Evolutionary conservation across 2,797 vertebrate species (phyloP).

Genomic region (Betta splendens): DNA sequence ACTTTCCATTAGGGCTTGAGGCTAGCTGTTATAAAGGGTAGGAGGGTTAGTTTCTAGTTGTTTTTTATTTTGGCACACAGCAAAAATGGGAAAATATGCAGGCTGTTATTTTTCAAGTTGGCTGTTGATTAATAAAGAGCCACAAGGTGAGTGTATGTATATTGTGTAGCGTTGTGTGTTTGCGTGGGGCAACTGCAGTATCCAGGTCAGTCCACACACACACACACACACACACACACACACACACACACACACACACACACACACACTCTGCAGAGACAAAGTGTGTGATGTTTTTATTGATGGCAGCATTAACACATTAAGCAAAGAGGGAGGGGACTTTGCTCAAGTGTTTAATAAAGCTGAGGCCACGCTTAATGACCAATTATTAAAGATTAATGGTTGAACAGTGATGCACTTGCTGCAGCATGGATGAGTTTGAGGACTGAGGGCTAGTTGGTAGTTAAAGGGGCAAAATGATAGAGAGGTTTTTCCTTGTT

Average conservation of each 20-base stretch:
- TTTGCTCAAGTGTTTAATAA: slow-evolving; percentile 23
- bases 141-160: slow-evolving; percentile 27
- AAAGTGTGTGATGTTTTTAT: slow-evolving; percentile 5
- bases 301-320: slow-evolving; percentile 29
- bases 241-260: slow-evolving; percentile 13
- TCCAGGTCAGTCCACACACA: not conserved
- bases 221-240: not conserved
- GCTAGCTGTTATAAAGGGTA: slow-evolving; percentile 49
- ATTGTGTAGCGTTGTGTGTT: not conserved
- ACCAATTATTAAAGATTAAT: slow-evolving; percentile 57
- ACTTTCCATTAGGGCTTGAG: slow-evolving; percentile 54
- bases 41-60: slow-evolving; percentile 52
- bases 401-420: slow-evolving; percentile 34
- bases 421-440: slow-evolving; percentile 14
- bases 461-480: slow-evolving; percentile 32
- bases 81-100: slow-evolving; percentile 31
- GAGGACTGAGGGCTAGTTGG: slow-evolving; percentile 19
- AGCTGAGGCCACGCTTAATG: slow-evolving; percentile 31
- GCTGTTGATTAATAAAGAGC: slow-evolving; percentile 56
- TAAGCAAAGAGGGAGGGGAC: not conserved
- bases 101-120: slow-evolving; percentile 35
- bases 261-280: slow-evolving; percentile 1
- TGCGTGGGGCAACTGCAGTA: slow-evolving; percentile 6
- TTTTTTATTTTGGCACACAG: slow-evolving; percentile 30
- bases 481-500: slow-evolving; percentile 50